Conservation (phyloP, 2,888 invertebrate genomes). For the Dicyrtomina minuta region DNA sequence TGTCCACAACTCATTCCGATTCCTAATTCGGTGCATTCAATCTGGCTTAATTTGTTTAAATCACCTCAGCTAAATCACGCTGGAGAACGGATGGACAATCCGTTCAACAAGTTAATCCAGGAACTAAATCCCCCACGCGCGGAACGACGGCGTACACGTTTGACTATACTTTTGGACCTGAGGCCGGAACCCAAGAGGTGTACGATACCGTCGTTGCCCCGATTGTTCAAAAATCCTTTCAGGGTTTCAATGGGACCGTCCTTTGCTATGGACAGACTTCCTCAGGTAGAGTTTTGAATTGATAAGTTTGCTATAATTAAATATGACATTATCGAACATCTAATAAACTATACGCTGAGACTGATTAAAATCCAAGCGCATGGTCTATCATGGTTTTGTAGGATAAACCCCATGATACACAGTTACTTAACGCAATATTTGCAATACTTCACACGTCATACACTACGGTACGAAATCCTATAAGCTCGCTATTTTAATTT, state of each 20-base stretch:
- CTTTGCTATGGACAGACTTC: slow-evolving; percentile 92
- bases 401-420: too few relatives aligned
- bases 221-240: slow-evolving; percentile 69
- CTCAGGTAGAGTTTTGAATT: slow-evolving; percentile 63
- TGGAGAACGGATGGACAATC: slow-evolving; percentile 63
- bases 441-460: too few relatives aligned
- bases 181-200: slow-evolving; percentile 64
- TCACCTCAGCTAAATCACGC: slow-evolving; percentile 18
- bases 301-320: neutral
- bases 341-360: too few relatives aligned
- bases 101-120: slow-evolving; percentile 64
- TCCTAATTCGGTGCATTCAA: too few relatives aligned
- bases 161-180: slow-evolving; percentile 73
- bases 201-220: slow-evolving; percentile 70
- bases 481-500: too few relatives aligned
- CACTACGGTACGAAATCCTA: too few relatives aligned
- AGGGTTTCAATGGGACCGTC: slow-evolving; percentile 81
- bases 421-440: too few relatives aligned
- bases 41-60: too few relatives aligned
- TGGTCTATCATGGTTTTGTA: too few relatives aligned
- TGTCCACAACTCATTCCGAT: too few relatives aligned
- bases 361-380: too few relatives aligned
- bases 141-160: slow-evolving; percentile 55
- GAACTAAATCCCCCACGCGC: slow-evolving; percentile 54
- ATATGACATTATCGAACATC: too few relatives aligned